Conservation (phyloP, 2,888 invertebrate species). For the Timandra comae region DNA sequence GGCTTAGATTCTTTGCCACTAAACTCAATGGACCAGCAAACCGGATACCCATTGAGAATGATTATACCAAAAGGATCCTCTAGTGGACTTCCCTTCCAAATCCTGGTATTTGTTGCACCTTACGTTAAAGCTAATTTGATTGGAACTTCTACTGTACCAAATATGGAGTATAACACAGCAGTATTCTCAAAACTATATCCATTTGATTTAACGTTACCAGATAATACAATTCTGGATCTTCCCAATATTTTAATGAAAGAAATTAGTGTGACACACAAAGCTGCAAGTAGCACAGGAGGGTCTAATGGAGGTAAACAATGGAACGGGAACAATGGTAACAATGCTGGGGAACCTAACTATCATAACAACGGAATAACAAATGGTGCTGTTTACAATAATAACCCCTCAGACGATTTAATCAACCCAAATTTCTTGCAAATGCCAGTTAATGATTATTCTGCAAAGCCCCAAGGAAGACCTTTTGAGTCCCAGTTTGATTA, state of each 20-base stretch:
- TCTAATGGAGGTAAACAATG: conserved; percentile 31
- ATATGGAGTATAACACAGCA: conserved; percentile 51
- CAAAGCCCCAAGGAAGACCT: too few relatives aligned
- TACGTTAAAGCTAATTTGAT: conserved; percentile 44
- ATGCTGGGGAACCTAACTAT: too few relatives aligned
- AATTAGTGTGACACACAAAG: conserved; percentile 49
- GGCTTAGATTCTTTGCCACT: conserved; percentile 67
- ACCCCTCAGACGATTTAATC: too few relatives aligned
- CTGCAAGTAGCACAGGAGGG: conserved; percentile 28
- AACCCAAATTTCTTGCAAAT: too few relatives aligned
- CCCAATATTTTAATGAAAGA: conserved; percentile 59
- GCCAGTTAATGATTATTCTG: too few relatives aligned
- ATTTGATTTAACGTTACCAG: conserved; percentile 80
- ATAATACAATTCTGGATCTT: conserved; percentile 50
- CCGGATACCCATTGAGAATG: conserved; percentile 81
- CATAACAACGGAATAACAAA: too few relatives aligned
- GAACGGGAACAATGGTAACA: too few relatives aligned
- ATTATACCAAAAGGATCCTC: conserved; percentile 82
- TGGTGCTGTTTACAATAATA: too few relatives aligned
- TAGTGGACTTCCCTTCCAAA: conserved; percentile 79
- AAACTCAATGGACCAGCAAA: conserved; percentile 70
- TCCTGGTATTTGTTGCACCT: conserved; percentile 80
- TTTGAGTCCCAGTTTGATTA: conserved; percentile 2
- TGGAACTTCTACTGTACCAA: conserved; percentile 51
- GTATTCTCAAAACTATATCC: conserved; percentile 81